Evolutionary conservation across 2,888 invertebrate genomes (phyloP), one percentile per base, ranked within the genome.

Genomic region (Caradrina kadenii): DNA sequence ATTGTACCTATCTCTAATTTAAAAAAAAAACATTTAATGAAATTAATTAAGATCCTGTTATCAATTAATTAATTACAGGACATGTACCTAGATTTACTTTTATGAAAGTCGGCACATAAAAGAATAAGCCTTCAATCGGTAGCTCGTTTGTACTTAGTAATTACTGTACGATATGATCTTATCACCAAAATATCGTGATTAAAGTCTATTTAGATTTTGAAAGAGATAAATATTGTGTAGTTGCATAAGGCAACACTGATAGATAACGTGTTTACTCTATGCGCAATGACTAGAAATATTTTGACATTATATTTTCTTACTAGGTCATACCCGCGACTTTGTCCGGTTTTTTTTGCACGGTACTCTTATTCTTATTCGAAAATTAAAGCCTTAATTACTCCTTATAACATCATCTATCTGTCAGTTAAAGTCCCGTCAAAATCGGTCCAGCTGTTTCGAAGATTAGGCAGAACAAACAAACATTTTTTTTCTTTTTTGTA

Each of bases 91-190:
- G 59, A 75, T 79, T 77, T 78, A 68, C 52, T 68, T 76, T 58
- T 54, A 70, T 63, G 54, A 85, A 80, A 76, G 81, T 75, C 86
- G 86, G 85, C 76, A 73, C 71, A 86, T 76, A 79, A 80, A 81
- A 81, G 73, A 60, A 72, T 78, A 67, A 78, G 67, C 67, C 63
- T 76, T 80, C 69, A 81, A 81, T 89, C 89, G 88, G 89, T 89
- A 89, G 89, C 89, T 65, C 86, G 86, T 89, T 89, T 88, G 89
- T 86, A 87, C 85, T 87, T 61, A 67, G 82, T 88, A 88, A 88
- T 87, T 88, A 89, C 77, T 65, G 71, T 76, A 50, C n/a, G 88
- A 89, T 89, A 87, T 17, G 50, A 88, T 88, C 84, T 86, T 67
- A 89, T 89, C 89, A 53, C 53, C 63, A 58, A 79, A 76, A 83